Percentiles rank a stretch among this genome's conserved stretches.
phyloP scores from a whole-genome alignment of 2,113 vertebrate species.

The Hypanus sabinus region DNA sequence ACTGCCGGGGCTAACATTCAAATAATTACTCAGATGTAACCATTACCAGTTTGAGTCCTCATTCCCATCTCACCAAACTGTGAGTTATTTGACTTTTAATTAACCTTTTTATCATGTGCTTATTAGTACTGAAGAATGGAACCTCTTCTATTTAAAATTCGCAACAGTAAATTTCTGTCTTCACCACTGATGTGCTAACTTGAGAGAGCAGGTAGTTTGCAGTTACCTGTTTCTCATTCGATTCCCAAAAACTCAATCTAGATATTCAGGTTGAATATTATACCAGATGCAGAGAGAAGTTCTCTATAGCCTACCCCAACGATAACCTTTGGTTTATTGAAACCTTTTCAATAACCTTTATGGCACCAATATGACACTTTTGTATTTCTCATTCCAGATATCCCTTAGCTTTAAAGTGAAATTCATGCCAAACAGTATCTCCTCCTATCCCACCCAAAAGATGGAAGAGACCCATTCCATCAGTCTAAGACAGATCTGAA shows the following conservation, averaged over 20 bases:
- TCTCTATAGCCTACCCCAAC: not conserved
- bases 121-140: not conserved
- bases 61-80: not conserved
- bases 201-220: not conserved
- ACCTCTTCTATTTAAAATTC: not conserved
- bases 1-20: no score
- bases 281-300: not conserved
- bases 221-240: not conserved
- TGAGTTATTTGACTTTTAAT: not conserved
- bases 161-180: not conserved
- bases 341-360: not conserved
- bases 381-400: not conserved
- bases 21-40: no score
- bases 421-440: not conserved
- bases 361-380: not conserved
- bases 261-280: not conserved
- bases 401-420: not conserved
- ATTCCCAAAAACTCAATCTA: not conserved
- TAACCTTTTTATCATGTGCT: not conserved
- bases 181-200: not conserved
- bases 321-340: no score
- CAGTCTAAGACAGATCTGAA: not conserved
- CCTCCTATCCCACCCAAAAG: not conserved
- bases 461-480: not conserved
- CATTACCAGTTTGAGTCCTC: not conserved